Evolutionary conservation across 1,140 invertebrate species (phyloP).

Genomic region (Tigriopus japonicus): DNA sequence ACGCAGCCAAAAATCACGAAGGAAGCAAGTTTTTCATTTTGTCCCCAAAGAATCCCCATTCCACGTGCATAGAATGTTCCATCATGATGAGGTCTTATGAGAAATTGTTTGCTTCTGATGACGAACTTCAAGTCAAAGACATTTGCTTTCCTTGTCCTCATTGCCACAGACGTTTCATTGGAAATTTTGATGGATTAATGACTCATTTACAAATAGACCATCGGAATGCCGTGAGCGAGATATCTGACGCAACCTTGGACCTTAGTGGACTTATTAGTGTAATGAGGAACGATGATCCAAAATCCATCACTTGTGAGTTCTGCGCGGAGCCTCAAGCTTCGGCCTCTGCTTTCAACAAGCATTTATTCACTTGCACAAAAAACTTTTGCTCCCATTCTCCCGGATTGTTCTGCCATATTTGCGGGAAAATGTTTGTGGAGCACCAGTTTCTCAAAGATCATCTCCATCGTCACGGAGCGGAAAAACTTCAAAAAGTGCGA

Average conservation of each 20-base stretch:
- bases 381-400: neutral
- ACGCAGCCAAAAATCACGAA: neutral
- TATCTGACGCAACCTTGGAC: neutral
- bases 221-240: neutral
- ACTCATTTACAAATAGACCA: neutral
- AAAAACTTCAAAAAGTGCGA: neutral
- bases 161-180: neutral
- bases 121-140: neutral
- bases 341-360: neutral
- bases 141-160: conserved; percentile 5
- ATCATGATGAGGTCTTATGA: neutral
- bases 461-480: neutral
- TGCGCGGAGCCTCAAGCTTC: neutral
- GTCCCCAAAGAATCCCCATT: neutral
- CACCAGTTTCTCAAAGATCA: neutral
- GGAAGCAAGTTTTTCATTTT: neutral
- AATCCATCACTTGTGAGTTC: neutral
- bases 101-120: neutral
- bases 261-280: neutral
- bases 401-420: neutral
- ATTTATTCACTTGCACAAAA: neutral
- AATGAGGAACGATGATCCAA: neutral
- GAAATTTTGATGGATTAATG: neutral
- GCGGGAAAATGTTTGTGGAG: conserved; percentile 7
- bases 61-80: neutral